phyloP scores from a whole-genome alignment of 2,888 invertebrate genomes.

The Chorisops tibialis region DNA sequence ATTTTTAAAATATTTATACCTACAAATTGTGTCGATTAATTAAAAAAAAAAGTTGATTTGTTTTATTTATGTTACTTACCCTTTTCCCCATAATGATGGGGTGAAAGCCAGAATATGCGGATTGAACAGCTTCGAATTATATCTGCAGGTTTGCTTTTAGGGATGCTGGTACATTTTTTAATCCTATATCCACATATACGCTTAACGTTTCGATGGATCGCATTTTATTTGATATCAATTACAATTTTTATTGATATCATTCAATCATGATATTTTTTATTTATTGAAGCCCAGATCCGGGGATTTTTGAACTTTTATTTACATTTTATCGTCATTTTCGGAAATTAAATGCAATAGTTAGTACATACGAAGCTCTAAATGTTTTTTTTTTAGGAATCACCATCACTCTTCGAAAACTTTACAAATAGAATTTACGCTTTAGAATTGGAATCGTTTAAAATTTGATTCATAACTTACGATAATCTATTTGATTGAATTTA shows the following conservation, averaged over 20 bases:
- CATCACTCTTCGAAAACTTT: too few species aligned
- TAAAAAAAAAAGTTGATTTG: constrained; percentile 25
- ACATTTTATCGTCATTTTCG: too few species aligned
- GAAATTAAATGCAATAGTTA: too few species aligned
- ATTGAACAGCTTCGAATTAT: neutral
- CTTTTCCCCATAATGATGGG: neutral
- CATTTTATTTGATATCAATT: constrained; percentile 33
- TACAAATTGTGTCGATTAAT: constrained; percentile 37
- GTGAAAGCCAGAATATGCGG: neutral
- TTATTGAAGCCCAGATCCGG: too few species aligned
- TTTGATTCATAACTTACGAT: too few species aligned
- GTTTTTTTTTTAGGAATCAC: too few species aligned
- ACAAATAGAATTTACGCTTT: too few species aligned
- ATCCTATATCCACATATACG: constrained; percentile 16
- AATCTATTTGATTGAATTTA: too few species aligned
- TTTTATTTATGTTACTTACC: constrained; percentile 19
- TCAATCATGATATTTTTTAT: neutral
- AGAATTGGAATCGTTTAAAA: too few species aligned
- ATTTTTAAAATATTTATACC: constrained; percentile 39
- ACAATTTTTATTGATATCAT: constrained; percentile 29
- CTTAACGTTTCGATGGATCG: constrained; percentile 21
- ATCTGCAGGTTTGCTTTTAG: neutral
- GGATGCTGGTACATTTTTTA: neutral
- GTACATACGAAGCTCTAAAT: too few species aligned
- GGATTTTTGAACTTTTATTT: too few species aligned